A percentile compares a stretch with the other conserved stretches of the same genome.
Conservation (phyloP, 37 sponge, comb jelly and placozoan genomes). For the Eunapius fragilis region DNA sequence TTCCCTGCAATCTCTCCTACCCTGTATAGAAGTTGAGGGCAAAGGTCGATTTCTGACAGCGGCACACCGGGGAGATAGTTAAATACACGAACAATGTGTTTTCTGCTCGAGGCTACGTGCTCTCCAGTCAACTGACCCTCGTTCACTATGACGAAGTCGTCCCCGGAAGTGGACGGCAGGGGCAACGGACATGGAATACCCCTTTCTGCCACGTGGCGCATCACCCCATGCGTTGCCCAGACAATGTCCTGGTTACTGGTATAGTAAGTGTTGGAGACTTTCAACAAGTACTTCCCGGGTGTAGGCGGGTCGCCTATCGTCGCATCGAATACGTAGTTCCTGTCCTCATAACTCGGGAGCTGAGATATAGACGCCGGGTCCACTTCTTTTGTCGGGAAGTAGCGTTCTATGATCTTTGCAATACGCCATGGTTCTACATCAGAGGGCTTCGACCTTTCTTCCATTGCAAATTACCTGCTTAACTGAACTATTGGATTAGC, state of each 20-base stretch:
- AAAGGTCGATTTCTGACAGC: background rate
- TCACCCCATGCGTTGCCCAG: background rate
- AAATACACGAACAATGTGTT: conserved; percentile 3
- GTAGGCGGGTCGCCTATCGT: background rate
- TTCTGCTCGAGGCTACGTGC: background rate
- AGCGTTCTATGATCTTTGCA: background rate
- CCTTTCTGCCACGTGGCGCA: background rate
- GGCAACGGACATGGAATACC: background rate
- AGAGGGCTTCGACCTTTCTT: background rate
- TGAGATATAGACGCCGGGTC: background rate
- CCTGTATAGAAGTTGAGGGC: background rate
- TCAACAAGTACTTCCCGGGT: background rate
- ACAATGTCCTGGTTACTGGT: background rate
- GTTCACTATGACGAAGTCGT: background rate
- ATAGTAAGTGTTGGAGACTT: background rate
- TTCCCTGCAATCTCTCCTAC: conserved; percentile 1
- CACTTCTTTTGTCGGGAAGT: conserved; percentile 6
- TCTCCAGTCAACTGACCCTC: background rate
- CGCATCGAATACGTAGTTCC: conserved; percentile 13
- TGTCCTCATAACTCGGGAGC: conserved; percentile 20
- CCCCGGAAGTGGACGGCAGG: background rate
- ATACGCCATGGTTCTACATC: background rate
- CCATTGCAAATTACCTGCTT: no score
- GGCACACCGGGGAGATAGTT: background rate
- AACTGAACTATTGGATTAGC: no score